Conservation (phyloP, 2,888 invertebrate genomes). For the Andrena chrysosceles region DNA sequence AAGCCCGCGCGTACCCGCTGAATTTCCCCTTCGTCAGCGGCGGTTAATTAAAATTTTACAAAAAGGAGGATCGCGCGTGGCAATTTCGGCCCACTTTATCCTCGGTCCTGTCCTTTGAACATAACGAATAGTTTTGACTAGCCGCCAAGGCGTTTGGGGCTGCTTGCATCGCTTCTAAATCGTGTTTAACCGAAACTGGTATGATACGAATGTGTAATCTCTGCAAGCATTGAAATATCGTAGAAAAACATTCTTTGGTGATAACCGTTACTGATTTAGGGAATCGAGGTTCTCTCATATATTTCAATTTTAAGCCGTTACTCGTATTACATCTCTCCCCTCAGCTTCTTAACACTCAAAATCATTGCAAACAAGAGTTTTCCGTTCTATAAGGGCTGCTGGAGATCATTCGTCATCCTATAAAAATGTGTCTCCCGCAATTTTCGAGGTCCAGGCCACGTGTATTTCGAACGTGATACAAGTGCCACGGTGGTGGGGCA, state of each 20-base stretch:
- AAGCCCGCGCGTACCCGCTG: slow-evolving; percentile 19
- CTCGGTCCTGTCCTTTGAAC: background rate
- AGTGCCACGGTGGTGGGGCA: slow-evolving; percentile 62
- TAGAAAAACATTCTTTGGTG: no score
- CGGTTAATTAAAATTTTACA: slow-evolving; percentile 36
- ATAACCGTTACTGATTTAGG: no score
- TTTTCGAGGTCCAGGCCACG: slow-evolving; percentile 60
- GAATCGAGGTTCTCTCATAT: no score
- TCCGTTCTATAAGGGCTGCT: background rate
- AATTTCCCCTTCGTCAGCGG: slow-evolving; percentile 13
- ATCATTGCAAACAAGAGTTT: background rate
- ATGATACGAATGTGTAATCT: no score
- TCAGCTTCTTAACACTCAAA: no score
- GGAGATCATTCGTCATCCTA: slow-evolving; percentile 10
- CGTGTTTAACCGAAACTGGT: no score
- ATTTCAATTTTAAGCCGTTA: no score
- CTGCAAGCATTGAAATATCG: no score
- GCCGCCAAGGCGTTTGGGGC: no score
- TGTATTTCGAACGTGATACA: slow-evolving; percentile 69
- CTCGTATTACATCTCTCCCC: no score
- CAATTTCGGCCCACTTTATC: background rate
- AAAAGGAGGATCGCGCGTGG: background rate
- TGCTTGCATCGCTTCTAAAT: no score
- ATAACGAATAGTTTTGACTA: background rate
- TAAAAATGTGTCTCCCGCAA: slow-evolving; percentile 41